Evolutionary conservation across 2,888 invertebrate genomes (phyloP), one percentile per base, ranked within the genome.

Genomic region (Sesia bembeciformis): DNA sequence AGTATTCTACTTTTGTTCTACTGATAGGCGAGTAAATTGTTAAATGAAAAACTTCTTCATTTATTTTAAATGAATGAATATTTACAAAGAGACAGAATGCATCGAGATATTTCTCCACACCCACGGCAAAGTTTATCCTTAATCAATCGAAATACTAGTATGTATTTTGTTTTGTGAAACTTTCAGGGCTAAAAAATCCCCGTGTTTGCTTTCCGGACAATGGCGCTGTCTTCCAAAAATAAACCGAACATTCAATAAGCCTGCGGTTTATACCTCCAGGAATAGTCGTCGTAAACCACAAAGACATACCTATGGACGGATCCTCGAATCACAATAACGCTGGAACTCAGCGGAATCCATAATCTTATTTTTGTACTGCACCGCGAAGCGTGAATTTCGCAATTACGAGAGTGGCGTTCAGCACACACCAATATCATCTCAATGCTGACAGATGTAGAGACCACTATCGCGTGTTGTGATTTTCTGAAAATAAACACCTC

Each of bases 331-430:
- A 88, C 85, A 89, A 89, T 88, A 89, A 85, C 87, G 81, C 77
- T 76, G 77, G 79, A 85, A 78, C 88, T 89, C 88, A 87, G 83
- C 83, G 74, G 89, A 89, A 89, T 89, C 88, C 89, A 89, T 88
- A 89, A 89, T 87, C 89, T 89, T 89, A 89, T 89, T 89, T 88
- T 89, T 88, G 89, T 87, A 87, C 88, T 84, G 88, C 88, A 84
- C 88, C 79, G 71, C 82, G 83, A 78, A 89, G 89, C 89, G 88
- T 89, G 86, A 88, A 88, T 88, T 89, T 88, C 83, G 88, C 88
- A 89, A 89, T 89, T 88, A 88, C 80, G 80, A 78, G 77, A 74
- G 68, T 70, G 60, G 58, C 60, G 60, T 58, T 59, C 52, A 56
- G 55, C 58, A 56, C 74, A 73, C 56, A 67, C 77, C 66, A 88